Evolutionary conservation across 2,113 vertebrate genomes (phyloP), one percentile per base, ranked within the genome.

Genomic region (Elanoides forficatus): DNA sequence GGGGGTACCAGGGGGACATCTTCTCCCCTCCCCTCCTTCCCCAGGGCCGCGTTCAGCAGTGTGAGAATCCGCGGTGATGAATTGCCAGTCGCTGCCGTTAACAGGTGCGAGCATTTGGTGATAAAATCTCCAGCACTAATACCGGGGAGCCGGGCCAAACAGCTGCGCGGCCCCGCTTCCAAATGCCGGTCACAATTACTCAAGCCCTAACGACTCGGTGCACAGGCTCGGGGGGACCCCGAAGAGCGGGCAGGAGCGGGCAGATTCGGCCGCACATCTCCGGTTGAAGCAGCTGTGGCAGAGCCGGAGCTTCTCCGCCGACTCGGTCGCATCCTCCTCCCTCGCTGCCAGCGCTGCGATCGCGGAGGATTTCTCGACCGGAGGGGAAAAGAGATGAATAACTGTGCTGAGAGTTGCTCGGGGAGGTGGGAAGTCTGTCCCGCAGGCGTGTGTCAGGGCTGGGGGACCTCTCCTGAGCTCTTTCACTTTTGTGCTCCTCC

Each of bases 101-200:
- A 97, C 97, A 98, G 97, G 97, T 98, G 97, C 93, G 95, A 97
- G 93, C 92, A 95, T 97, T 97, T 95, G 92, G 94, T 92, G 92
- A 94, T 81, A 95, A 95, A 94, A 96, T 97, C 97, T 88, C 97
- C 95, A 97, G 92, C 92, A 96, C 96, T 97, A 96, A 95, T 96
- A 94, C 90, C 73, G 95, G 89, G 86, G 91, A 94, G 65, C 92
- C 34, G 91, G 93, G 97, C 96, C 94, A 96, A 97, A 96, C 96
- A 97, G 96, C 97, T 98, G 97, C 95, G 80, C 75, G 52, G 88
- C 55, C 91, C 86, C 74, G 88, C 87, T 92, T 90, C 93, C 96
- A 97, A 97, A 96, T 96, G 76, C 85, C 73, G 88, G 23, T 79
- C 95, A 87, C 94, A 95, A 95, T 93, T 92, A 93, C 92, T 96